Evolutionary conservation across 2,888 invertebrate species (phyloP).

Genomic region (Tridacna gigas): DNA sequence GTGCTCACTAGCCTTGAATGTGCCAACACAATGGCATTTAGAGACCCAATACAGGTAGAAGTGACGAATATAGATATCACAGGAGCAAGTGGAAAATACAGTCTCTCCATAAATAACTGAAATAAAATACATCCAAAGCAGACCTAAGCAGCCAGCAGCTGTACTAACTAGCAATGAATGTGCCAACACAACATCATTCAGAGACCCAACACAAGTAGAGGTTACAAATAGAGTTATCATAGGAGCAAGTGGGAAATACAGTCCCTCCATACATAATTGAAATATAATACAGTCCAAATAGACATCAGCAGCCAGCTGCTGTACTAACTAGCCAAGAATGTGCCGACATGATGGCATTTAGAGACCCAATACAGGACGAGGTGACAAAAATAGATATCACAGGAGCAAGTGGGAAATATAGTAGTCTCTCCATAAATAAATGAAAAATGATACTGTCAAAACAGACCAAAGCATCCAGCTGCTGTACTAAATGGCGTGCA

Average conservation of each 20-base stretch:
- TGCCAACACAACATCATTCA: constrained; percentile 67
- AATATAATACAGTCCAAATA: not conserved
- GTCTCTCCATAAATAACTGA: constrained; percentile 56
- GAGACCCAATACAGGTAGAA: constrained; percentile 58
- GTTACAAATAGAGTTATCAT: constrained; percentile 61
- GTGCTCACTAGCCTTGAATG: constrained; percentile 71
- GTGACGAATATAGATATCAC: constrained; percentile 64
- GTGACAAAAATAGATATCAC: constrained; percentile 64
- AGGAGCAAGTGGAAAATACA: constrained; percentile 61
- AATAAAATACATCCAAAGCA: not conserved
- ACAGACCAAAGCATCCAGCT: constrained; percentile 27
- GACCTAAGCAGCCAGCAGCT: constrained; percentile 50
- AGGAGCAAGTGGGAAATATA: constrained; percentile 61
- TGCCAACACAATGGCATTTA: constrained; percentile 66
- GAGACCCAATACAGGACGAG: constrained; percentile 58
- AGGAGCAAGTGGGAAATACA: constrained; percentile 62
- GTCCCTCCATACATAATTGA: constrained; percentile 54
- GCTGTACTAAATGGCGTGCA: constrained; percentile 71
- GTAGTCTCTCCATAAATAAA: constrained; percentile 62
- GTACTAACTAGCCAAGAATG: constrained; percentile 70
- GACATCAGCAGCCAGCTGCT: too few relatives aligned
- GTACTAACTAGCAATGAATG: constrained; percentile 70
- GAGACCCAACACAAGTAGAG: constrained; percentile 58
- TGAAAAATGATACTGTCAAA: constrained; percentile 9
- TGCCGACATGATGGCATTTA: constrained; percentile 66